phyloP scores from a whole-genome alignment of 1,140 invertebrate species.

The Drosophila kikkawai region DNA sequence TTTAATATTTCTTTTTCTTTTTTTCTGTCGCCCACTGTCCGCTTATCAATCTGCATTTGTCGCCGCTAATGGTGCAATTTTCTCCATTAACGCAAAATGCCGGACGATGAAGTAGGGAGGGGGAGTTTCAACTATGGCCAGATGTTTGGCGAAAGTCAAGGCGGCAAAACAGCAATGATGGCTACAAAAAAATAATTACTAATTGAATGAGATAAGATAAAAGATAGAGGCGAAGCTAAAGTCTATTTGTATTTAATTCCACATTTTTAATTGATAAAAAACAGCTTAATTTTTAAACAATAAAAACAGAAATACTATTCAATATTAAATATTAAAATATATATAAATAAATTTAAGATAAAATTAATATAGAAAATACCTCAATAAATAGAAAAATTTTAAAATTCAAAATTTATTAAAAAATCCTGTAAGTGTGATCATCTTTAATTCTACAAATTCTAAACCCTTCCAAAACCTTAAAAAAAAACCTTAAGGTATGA shows the following conservation, averaged over 20 bases:
- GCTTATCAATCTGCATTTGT: conserved; percentile 49
- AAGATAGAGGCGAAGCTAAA: neutral
- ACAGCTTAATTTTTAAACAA: neutral
- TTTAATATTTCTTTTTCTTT: neutral
- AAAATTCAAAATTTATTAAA: neutral
- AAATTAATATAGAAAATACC: neutral
- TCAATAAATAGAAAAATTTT: neutral
- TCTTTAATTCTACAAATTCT: too few relatives aligned
- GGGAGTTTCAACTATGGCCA: conserved; percentile 13
- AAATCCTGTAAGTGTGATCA: neutral
- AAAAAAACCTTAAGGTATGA: too few relatives aligned
- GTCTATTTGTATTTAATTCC: neutral
- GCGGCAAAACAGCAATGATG: conserved; percentile 2
- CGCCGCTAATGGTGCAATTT: conserved; percentile 39
- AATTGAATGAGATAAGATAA: conserved; percentile 5
- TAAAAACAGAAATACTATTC: too few relatives aligned
- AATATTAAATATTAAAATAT: neutral
- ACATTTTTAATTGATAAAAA: neutral
- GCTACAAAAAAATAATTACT: conserved; percentile 1
- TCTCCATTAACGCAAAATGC: conserved; percentile 37
- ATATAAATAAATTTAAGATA: too few relatives aligned
- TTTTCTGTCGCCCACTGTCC: conserved; percentile 4
- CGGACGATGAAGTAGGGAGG: neutral
- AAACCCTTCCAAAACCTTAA: neutral
- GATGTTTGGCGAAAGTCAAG: conserved; percentile 41